Base-by-base conservation (phyloP, 23 tunicate genomes). In the Trididemnum clinides region DNA sequence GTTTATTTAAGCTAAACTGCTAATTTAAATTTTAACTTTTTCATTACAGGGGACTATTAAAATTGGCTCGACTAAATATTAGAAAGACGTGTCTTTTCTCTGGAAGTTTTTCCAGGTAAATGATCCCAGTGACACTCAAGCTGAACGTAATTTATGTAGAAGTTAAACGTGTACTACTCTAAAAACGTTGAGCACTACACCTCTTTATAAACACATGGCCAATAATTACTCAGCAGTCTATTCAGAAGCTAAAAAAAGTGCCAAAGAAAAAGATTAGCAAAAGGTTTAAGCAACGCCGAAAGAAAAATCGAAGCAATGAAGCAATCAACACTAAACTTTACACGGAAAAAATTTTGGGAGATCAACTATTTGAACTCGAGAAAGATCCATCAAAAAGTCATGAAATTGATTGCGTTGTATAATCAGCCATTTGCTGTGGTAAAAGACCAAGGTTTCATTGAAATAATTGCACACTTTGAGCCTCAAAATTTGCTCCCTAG, bases 381-480 rank as follows among this genome's bases (percentile, higher is more conserved):
- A 59, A 59, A 59, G 27, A 21, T 59, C 21, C 26, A 59, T 59
- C 21, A 15, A 21, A 59, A 59, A 59, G 27, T 59, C 21, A 59
- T 59, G 26, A 19, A 59, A 12, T 59, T 59, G 18, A 59, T 59
- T 19, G 69, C 69, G 21, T 59, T 59, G 27, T 22, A 59, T 21
- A 59, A 59, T 59, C 69, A 59, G 27, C 69, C 69, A 18, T 59
- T 59, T 21, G 4, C 69, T 59, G 69, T 59, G 23, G 77, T 70
- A 31, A 19, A 70, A 30, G 77, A 70, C 30, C 77, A 33, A 10
- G 77, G 77, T 7, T 70, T 70, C 38, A 70, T 70, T 70, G 77
- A 32, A 70, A 4, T 70, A 31, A 31, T 10, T 70, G 77, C 39
- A 70, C 77, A 70, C 23, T 26, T 59, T 59, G 69, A 59, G 69